Evolutionary conservation across 2,888 invertebrate genomes (phyloP).

Genomic region (Perizoma flavofasciatum): DNA sequence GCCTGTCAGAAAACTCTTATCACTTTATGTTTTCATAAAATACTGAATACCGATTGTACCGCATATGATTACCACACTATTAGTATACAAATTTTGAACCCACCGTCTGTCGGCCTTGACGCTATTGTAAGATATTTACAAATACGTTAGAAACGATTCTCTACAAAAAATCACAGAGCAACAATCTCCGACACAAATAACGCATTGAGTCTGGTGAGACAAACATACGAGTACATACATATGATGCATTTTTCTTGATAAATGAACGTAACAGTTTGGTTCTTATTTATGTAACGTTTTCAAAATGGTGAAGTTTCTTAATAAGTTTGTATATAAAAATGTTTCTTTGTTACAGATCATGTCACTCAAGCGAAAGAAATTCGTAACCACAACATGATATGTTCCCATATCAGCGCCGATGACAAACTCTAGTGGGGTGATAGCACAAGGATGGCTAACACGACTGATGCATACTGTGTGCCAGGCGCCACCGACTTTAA

Average conservation of each 20-base stretch:
- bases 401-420: slow-evolving; percentile 46
- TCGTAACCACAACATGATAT: slow-evolving; percentile 4
- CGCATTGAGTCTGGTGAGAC: slow-evolving; percentile 14
- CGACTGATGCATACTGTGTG: slow-evolving; percentile 80
- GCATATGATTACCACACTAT: slow-evolving; percentile 32
- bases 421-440: slow-evolving; percentile 44
- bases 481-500: slow-evolving; percentile 85
- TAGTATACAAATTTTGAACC: slow-evolving; percentile 21
- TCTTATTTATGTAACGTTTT: too few relatives aligned
- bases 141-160: slow-evolving; percentile 25
- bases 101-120: slow-evolving; percentile 38
- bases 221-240: neutral
- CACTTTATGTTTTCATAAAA: slow-evolving; percentile 8
- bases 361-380: slow-evolving; percentile 36
- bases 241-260: neutral
- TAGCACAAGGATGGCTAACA: slow-evolving; percentile 65
- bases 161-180: slow-evolving; percentile 23
- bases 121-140: slow-evolving; percentile 42
- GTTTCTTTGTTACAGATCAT: slow-evolving; percentile 55
- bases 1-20: neutral
- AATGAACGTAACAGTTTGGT: too few relatives aligned
- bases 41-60: slow-evolving; percentile 34
- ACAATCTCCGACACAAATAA: slow-evolving; percentile 19
- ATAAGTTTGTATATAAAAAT: neutral
- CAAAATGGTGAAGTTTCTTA: neutral